Percentiles rank a stretch among this genome's conserved stretches.
phyloP scores from a whole-genome alignment of 2,888 invertebrate genomes.

The Parnassius glacialis region DNA sequence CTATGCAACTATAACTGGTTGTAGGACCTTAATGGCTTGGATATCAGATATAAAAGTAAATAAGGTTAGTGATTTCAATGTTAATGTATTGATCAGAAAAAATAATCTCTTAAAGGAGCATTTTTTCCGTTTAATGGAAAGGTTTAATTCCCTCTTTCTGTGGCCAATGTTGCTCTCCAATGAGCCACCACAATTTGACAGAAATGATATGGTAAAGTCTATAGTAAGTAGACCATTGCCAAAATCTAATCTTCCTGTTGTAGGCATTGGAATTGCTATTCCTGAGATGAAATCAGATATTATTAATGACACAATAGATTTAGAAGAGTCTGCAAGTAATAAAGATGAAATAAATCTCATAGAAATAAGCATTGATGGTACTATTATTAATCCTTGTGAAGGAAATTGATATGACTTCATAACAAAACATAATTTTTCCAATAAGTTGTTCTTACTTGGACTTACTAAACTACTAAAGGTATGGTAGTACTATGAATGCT shows the following conservation, averaged over 20 bases:
- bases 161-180: slow-evolving; percentile 63
- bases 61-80: slow-evolving; percentile 31
- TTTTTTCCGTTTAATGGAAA: slow-evolving; percentile 44
- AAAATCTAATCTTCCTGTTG: neutral
- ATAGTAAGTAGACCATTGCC: slow-evolving; percentile 9
- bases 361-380: slow-evolving; percentile 2
- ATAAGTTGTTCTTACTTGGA: too few species aligned
- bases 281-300: neutral
- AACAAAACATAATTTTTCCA: too few species aligned
- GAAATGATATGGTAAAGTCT: slow-evolving; percentile 3
- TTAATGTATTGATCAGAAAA: slow-evolving; percentile 39
- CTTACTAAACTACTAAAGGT: too few species aligned
- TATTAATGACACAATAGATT: slow-evolving; percentile 21
- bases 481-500: too few species aligned
- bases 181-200: slow-evolving; percentile 24
- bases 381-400: neutral
- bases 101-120: slow-evolving; percentile 46
- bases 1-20: slow-evolving; percentile 58
- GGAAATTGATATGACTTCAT: too few species aligned
- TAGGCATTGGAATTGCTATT: slow-evolving; percentile 12
- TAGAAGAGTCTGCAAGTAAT: slow-evolving; percentile 8
- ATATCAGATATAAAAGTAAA: slow-evolving; percentile 30
- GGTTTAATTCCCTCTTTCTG: slow-evolving; percentile 54
- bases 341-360: slow-evolving; percentile 13
- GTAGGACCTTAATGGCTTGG: slow-evolving; percentile 51